These are phyloP conservation scores for Athetis lepigone DNA, from an alignment of 2,888 invertebrate species.

Conservation along the genomic window DNA sequence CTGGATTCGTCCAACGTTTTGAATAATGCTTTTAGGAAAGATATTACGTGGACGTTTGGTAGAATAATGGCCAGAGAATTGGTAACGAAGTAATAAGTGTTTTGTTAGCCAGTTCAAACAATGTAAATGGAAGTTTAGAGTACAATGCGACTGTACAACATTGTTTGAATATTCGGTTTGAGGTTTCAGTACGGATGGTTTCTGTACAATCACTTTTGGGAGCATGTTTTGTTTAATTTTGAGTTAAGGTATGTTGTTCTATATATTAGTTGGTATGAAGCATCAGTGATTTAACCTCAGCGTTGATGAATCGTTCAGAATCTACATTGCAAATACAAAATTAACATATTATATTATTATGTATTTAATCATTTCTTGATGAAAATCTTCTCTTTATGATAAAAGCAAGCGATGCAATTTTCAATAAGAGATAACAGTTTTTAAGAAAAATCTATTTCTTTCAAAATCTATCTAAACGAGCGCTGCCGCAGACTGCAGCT, in stretches of 20 bases:
- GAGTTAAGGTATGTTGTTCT: conserved; percentile 6
- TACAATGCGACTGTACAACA: conserved; percentile 46
- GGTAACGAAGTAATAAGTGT: conserved; percentile 52
- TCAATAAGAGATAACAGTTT: too few relatives aligned
- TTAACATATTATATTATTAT: too few relatives aligned
- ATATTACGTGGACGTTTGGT: conserved; percentile 40
- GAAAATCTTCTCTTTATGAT: too few relatives aligned
- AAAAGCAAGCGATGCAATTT: too few relatives aligned
- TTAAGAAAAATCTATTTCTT: too few relatives aligned
- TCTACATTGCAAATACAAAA: neutral
- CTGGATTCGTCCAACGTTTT: conserved; percentile 39
- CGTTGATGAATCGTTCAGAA: neutral
- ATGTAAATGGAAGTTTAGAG: conserved; percentile 45
- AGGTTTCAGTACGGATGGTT: conserved; percentile 36
- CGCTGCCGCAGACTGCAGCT: too few relatives aligned
- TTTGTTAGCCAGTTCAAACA: conserved; percentile 53
- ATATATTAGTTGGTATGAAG: too few relatives aligned
- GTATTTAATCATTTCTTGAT: too few relatives aligned
- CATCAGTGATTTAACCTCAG: too few relatives aligned
- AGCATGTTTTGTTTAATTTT: conserved; percentile 8
- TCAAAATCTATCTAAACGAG: too few relatives aligned
- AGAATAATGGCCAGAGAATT: conserved; percentile 44
- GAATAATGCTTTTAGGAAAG: conserved; percentile 51
- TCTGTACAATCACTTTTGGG: conserved; percentile 23
- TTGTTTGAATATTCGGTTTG: conserved; percentile 39